Conservation (phyloP, 2,797 vertebrate genomes). For the Gambusia yucatana region DNA sequence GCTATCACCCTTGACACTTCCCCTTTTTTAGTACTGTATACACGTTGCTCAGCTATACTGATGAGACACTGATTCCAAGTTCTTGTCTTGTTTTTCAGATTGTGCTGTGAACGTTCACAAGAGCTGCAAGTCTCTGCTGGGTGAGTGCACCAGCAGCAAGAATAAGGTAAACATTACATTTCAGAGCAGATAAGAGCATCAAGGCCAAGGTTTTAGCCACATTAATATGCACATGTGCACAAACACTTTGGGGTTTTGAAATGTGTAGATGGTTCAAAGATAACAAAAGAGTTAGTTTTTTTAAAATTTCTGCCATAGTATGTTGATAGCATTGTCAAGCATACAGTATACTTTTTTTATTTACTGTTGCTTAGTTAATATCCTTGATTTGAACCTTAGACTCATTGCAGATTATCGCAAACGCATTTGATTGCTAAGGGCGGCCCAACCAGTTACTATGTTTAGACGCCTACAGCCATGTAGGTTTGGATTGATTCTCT, state of each 20-base stretch:
- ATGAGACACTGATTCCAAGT: slow-evolving; percentile 29
- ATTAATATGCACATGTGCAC: too few relatives aligned
- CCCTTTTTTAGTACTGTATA: slow-evolving; percentile 1
- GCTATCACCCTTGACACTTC: not conserved
- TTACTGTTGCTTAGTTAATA: not conserved
- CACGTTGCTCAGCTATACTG: slow-evolving; percentile 9
- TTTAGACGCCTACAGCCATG: not conserved
- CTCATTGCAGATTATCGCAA: not conserved
- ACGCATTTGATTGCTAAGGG: not conserved
- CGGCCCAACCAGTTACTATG: not conserved
- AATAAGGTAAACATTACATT: slow-evolving; percentile 83
- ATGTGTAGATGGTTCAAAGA: not conserved
- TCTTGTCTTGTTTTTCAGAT: slow-evolving; percentile 76
- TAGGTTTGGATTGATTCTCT: too few relatives aligned
- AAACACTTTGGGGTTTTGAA: not conserved
- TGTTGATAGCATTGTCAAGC: not conserved
- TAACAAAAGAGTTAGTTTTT: not conserved
- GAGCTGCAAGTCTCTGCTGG: slow-evolving; percentile 87
- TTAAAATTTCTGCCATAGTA: not conserved
- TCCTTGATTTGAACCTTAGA: not conserved
- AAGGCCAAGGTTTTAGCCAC: not conserved
- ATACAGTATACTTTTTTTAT: not conserved
- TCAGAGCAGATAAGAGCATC: slow-evolving; percentile 3
- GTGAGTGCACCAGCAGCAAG: slow-evolving; percentile 88
- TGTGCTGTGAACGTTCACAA: slow-evolving; percentile 92